Base-by-base conservation (phyloP, 1,140 invertebrate species). In the Drosophila cardini region DNA sequence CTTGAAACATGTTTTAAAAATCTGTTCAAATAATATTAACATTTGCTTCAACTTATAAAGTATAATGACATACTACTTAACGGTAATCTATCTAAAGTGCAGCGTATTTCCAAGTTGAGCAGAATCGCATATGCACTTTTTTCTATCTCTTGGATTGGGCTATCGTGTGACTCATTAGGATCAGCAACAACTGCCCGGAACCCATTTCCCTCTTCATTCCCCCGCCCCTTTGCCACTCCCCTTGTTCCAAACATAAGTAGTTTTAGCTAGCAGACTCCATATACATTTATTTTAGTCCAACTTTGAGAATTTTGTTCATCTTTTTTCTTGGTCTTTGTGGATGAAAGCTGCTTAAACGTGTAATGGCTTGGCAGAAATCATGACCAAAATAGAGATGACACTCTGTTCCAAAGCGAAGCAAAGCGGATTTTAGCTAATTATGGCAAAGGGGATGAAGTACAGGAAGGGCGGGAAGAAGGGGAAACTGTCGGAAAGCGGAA, bases 361-460 rank as follows among this genome's bases (percentile, higher is more conserved):
- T 74, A 83, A 83, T 78, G 75, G 80, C 63, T 52, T 26, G 53
- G 46, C 65, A 69, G 58, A 70, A 82, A 68, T 69, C 68, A 72
- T 69, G 76, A 65, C 76, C 52, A 56, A 83, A 78, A 83, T 78
- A 70, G 60, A 83, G 80, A 76, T 72, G 80, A 83, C 80, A 64
- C 32, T 26, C 21, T 5, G 60, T 10, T 2, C 21, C 38, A 62
- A 21, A 3, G 56, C 55, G 42, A 43, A 55, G 56, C 55, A 46
- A 43, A 55, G 30, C 50, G 42, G 56, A 34, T 52, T n/a, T 15
- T 36, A 36, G 45, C 70, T 60, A 72, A 72, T 72, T 62, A 65
- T 46, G 52, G 11, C 21, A n/a, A 26, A 4, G 18, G 9, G 38
- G 45, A 5, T 3, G 21, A 5, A 26, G 21, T 26, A 4, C 4